These are phyloP conservation scores for Ophthalmolycus amberensis DNA, from an alignment of 2,113 vertebrate species.

Conservation along the genomic window DNA sequence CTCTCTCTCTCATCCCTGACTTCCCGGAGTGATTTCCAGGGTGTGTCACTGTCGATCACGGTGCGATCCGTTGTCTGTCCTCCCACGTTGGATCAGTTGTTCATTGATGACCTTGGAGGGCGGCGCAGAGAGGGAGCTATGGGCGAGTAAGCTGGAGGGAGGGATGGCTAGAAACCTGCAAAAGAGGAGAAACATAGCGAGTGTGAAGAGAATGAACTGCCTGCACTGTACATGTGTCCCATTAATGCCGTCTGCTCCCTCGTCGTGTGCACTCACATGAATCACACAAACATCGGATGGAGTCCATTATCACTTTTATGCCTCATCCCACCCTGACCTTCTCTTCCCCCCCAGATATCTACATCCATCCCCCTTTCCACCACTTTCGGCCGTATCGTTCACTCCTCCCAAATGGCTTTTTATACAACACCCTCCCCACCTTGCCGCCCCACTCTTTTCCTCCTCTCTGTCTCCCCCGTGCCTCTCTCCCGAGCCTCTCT, in stretches of 20 bases:
- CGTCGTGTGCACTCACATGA: slow-evolving; percentile 4
- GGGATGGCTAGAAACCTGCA: slow-evolving; percentile 45
- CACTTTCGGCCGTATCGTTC: slow-evolving; percentile 3
- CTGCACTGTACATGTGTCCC: slow-evolving; percentile 21
- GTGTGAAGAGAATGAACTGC: slow-evolving; percentile 16
- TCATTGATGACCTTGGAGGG: slow-evolving; percentile 70
- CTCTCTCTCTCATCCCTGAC: slow-evolving; percentile 21
- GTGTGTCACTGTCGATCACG: slow-evolving; percentile 25
- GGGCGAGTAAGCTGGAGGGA: slow-evolving; percentile 3
- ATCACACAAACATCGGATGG: slow-evolving; percentile 17
- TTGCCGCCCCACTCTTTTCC: not conserved
- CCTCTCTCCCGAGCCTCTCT: not conserved
- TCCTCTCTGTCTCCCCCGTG: not conserved
- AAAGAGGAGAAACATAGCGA: slow-evolving; percentile 23
- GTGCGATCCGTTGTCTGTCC: slow-evolving; percentile 1
- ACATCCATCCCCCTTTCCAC: slow-evolving; percentile 3
- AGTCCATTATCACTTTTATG: slow-evolving; percentile 41
- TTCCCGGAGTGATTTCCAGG: slow-evolving; percentile 36
- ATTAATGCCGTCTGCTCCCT: not conserved
- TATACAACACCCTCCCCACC: slow-evolving; percentile 9
- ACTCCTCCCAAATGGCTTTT: slow-evolving; percentile 22
- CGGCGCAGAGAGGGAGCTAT: slow-evolving; percentile 17
- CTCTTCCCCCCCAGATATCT: not conserved
- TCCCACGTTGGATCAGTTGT: slow-evolving; percentile 20
- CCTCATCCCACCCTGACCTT: slow-evolving; percentile 13